Conservation (phyloP, 2,113 vertebrate species). For the Tor tambroides region DNA sequence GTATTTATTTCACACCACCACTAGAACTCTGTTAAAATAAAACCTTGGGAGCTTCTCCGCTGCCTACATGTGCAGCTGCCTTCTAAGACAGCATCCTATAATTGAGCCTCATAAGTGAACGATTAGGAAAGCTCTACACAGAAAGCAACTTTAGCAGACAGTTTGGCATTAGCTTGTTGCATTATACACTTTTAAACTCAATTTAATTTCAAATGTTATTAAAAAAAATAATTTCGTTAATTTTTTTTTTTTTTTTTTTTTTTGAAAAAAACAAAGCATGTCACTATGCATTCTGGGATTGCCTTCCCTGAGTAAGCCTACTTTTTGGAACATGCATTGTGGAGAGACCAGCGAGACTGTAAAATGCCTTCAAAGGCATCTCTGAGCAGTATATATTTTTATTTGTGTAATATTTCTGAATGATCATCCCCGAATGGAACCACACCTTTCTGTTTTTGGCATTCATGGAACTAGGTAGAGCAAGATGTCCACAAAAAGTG, state of each 20-base stretch:
- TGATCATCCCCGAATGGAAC: neutral
- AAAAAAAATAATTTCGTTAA: no score
- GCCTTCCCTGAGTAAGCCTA: neutral
- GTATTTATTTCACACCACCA: slow-evolving; percentile 3
- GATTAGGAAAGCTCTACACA: no score
- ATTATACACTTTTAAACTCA: no score
- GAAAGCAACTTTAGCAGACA: no score
- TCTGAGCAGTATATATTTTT: neutral
- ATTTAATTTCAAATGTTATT: no score
- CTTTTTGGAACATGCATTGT: neutral
- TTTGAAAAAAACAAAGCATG: neutral
- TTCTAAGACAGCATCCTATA: neutral
- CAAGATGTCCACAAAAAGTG: slow-evolving; percentile 1
- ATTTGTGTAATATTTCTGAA: neutral
- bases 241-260: neutral
- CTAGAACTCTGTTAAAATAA: neutral
- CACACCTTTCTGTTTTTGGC: slow-evolving; percentile 9
- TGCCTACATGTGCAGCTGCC: neutral
- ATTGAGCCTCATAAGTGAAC: neutral
- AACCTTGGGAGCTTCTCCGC: neutral
- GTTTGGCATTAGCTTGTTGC: no score
- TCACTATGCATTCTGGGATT: neutral
- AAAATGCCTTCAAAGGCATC: neutral
- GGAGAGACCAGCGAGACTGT: no score
- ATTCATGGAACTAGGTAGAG: neutral